A percentile compares a stretch with the other conserved stretches of the same genome.
These are phyloP conservation scores for Synodontis membranacea DNA, from an alignment of 2,113 vertebrate genomes.

Conservation along the genomic window DNA sequence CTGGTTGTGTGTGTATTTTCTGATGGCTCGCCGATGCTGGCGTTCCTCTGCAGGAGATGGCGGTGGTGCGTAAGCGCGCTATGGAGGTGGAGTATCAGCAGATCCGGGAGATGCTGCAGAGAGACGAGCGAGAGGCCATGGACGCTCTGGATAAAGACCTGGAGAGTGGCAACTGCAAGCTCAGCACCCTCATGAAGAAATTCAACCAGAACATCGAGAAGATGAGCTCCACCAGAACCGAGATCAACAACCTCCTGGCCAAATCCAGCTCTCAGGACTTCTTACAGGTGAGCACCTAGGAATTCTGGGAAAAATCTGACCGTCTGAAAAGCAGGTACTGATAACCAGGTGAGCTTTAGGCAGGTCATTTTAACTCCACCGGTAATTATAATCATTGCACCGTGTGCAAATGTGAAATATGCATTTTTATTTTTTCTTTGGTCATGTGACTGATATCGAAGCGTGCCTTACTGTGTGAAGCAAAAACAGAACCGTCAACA, in stretches of 20 bases:
- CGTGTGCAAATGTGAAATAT: background rate
- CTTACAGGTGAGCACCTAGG: slow-evolving; percentile 80
- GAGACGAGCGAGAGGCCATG: slow-evolving; percentile 69
- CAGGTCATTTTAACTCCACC: background rate
- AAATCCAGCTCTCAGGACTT: slow-evolving; percentile 77
- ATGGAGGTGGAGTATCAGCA: slow-evolving; percentile 75
- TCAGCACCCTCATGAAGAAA: slow-evolving; percentile 64
- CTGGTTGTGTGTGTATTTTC: background rate
- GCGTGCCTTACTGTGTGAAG: too few relatives aligned
- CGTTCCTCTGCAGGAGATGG: slow-evolving; percentile 68
- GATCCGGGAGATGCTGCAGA: slow-evolving; percentile 76
- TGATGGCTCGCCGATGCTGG: background rate
- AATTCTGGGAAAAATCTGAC: background rate
- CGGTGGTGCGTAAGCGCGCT: slow-evolving; percentile 65
- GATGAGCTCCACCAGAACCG: slow-evolving; percentile 71
- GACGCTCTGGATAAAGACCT: slow-evolving; percentile 76
- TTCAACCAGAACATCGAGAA: slow-evolving; percentile 75
- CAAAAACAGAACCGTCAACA: background rate
- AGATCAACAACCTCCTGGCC: slow-evolving; percentile 72
- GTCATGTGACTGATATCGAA: background rate
- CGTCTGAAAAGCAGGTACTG: background rate
- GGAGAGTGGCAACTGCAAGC: slow-evolving; percentile 72
- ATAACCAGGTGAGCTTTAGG: too few relatives aligned
- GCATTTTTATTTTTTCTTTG: background rate
- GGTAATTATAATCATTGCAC: background rate